Base-by-base conservation (phyloP, 2,888 invertebrate genomes). In the Carpatolechia fugitivella region DNA sequence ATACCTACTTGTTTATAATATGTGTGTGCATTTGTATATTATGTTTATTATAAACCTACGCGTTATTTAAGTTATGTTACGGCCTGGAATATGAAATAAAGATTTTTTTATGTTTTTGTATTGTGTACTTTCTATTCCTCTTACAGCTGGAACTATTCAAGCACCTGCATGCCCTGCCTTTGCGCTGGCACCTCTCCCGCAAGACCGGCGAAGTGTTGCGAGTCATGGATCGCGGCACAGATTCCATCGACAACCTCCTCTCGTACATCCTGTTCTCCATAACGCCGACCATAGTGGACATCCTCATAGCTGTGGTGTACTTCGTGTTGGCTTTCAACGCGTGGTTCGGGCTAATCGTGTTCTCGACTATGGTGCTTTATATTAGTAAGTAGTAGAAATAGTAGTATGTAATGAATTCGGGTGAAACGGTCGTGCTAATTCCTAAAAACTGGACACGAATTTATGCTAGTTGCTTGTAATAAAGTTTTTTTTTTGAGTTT, bases 171-270 rank as follows among this genome's bases (percentile, higher is more conserved):
- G 92, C 94, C 56, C 83, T 99, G 54, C 98, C 98, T 3, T 91
- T 99, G 49, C 92, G 96, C 20, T 99, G 99, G 99, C 99, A 99
- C 83, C 87, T 99, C 33, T 93, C 95, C 1, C 91, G 99, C 10
- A 99, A 99, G 90, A 99, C 99, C 0, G 99, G 99, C 1, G 99
- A 99, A 90, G 98, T 99, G 0, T 89, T 99, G 1, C 91, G 98
- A 33, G 95, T 99, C 0, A 98, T 99, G 96, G 99, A 99, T 85
- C 92, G 99, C 59, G 99, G 99, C 63, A 99, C 99, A 0, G 97
- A 97, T 69, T 98, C 98, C 54, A 97, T 99, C 66, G 98, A 98
- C 85, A 97, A 95, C 80, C 91, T 99, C 8, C 92, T 99, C 0
- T 98, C 95, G 70, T 98, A 95, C 75, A 95, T 99, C 48, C 87